phyloP scores from a whole-genome alignment of 2,888 invertebrate species.

The Podabrus alpinus region DNA sequence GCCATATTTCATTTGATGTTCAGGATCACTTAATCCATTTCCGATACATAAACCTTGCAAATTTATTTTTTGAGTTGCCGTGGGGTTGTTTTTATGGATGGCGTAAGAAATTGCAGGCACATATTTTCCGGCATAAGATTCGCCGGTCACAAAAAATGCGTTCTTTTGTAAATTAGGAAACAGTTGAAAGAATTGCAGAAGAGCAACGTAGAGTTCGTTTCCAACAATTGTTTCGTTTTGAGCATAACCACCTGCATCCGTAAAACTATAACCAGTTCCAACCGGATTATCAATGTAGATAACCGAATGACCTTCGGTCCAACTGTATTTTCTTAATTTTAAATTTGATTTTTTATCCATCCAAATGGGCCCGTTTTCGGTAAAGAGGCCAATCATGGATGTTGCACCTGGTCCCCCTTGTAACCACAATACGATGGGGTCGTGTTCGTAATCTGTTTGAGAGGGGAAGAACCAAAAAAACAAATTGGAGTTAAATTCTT shows the following conservation, averaged over 20 bases:
- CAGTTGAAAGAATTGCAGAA: slow-evolving; percentile 81
- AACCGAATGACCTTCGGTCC: slow-evolving; percentile 78
- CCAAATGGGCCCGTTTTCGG: slow-evolving; percentile 80
- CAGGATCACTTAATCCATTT: slow-evolving; percentile 80
- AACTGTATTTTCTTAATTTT: slow-evolving; percentile 71
- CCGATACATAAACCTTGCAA: slow-evolving; percentile 75
- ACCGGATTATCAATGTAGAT: slow-evolving; percentile 94
- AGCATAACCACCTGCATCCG: slow-evolving; percentile 78
- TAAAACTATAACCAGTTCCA: slow-evolving; percentile 91
- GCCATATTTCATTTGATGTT: slow-evolving; percentile 75
- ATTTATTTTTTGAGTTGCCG: slow-evolving; percentile 68
- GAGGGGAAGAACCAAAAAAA: slow-evolving; percentile 94
- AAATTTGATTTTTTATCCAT: slow-evolving; percentile 55
- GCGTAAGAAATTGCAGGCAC: slow-evolving; percentile 77
- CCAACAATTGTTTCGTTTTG: slow-evolving; percentile 80
- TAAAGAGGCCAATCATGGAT: slow-evolving; percentile 79
- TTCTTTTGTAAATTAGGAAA: slow-evolving; percentile 76
- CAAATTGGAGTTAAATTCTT: slow-evolving; percentile 75
- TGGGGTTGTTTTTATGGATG: slow-evolving; percentile 68
- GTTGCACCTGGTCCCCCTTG: slow-evolving; percentile 86
- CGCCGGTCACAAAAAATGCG: slow-evolving; percentile 86
- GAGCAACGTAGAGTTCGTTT: slow-evolving; percentile 73
- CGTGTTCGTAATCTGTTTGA: slow-evolving; percentile 55
- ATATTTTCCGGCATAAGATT: slow-evolving; percentile 86
- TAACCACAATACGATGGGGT: slow-evolving; percentile 81